A percentile compares a stretch with the other conserved stretches of the same genome.
Conservation (phyloP, 2,888 invertebrate species). For the Ichneumon xanthorius region DNA sequence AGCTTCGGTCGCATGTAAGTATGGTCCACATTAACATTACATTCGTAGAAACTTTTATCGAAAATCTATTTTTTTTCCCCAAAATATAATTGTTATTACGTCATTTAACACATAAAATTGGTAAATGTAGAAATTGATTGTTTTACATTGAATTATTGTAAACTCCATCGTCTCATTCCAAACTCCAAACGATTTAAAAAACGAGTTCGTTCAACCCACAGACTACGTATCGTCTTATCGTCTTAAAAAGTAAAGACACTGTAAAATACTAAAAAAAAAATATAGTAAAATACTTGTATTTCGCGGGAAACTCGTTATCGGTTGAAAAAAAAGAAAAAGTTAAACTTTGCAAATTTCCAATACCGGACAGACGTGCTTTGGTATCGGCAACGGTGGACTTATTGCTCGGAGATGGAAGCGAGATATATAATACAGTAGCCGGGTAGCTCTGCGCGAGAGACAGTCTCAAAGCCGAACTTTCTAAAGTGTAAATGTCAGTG, state of each 20-base stretch:
- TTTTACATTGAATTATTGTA: background rate
- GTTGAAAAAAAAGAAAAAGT: slow-evolving; percentile 14
- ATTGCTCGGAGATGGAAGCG: slow-evolving; percentile 50
- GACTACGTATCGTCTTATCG: background rate
- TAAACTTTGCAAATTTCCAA: slow-evolving; percentile 9
- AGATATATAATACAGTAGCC: slow-evolving; percentile 31
- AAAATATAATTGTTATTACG: background rate
- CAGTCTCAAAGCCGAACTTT: slow-evolving; percentile 77
- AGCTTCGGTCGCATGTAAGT: slow-evolving; percentile 78
- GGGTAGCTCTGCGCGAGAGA: slow-evolving; percentile 63
- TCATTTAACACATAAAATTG: no score
- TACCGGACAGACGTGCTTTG: slow-evolving; percentile 35
- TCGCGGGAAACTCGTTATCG: slow-evolving; percentile 43
- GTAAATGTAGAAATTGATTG: background rate
- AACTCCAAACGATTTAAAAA: background rate
- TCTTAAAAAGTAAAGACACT: background rate
- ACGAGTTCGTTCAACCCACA: slow-evolving; percentile 31
- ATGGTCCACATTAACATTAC: slow-evolving; percentile 52
- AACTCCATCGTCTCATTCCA: background rate
- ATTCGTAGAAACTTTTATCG: slow-evolving; percentile 20
- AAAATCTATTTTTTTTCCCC: background rate
- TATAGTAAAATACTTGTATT: slow-evolving; percentile 20
- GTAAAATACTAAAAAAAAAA: slow-evolving; percentile 6
- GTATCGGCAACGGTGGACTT: slow-evolving; percentile 30
- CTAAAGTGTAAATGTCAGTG: slow-evolving; percentile 84